phyloP scores from a whole-genome alignment of 2,888 invertebrate species.

The Perizoma affinitatum region DNA sequence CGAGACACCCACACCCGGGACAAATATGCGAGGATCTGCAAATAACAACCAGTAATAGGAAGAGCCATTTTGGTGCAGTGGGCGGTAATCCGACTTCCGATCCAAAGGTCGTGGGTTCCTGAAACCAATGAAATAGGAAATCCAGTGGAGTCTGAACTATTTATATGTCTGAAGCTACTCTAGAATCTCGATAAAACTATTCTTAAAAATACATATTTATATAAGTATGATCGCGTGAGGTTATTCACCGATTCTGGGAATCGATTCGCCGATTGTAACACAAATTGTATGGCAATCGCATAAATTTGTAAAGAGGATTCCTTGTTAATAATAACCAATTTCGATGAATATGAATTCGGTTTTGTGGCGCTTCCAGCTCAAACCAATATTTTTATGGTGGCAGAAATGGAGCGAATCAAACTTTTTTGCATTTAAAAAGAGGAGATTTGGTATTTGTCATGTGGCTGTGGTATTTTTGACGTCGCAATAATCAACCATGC shows the following conservation, averaged over 20 bases:
- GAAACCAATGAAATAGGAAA: too few relatives aligned
- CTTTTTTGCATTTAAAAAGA: neutral
- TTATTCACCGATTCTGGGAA: conserved; percentile 21
- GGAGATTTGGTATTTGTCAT: too few relatives aligned
- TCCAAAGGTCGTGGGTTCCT: too few relatives aligned
- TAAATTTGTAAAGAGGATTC: conserved; percentile 33
- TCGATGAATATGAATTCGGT: conserved; percentile 28
- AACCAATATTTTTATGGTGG: conserved; percentile 4
- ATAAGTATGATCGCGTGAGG: conserved; percentile 18
- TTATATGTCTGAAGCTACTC: too few relatives aligned
- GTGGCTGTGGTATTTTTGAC: conserved; percentile 7
- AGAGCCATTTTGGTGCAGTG: too few relatives aligned
- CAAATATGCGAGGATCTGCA: too few relatives aligned
- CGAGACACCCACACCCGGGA: too few relatives aligned
- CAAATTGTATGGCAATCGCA: conserved; percentile 26
- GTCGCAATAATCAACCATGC: conserved; percentile 1
- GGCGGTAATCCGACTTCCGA: too few relatives aligned
- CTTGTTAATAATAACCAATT: conserved; percentile 35
- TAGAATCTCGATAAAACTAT: neutral
- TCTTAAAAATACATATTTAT: neutral
- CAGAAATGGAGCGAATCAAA: conserved; percentile 16
- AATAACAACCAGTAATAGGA: too few relatives aligned
- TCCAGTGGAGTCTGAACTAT: too few relatives aligned
- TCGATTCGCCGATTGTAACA: conserved; percentile 26
- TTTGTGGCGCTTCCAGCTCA: neutral